Base-by-base conservation (phyloP, 2,888 invertebrate species). In the Carpatolechia fugitivella region DNA sequence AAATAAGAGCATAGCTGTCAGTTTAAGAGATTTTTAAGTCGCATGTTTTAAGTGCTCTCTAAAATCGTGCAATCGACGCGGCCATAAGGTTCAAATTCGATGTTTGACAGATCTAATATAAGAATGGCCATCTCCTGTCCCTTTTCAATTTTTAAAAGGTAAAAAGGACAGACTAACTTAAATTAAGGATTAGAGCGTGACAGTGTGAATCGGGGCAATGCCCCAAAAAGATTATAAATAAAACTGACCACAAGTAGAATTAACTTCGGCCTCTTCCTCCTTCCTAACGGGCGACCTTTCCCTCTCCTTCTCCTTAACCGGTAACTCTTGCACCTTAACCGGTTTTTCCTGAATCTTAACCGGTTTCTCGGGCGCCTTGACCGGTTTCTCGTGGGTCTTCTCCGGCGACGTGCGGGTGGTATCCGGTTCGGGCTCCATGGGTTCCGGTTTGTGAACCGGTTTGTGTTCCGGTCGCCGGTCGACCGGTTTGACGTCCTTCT, bases 161-260 rank as follows among this genome's bases (percentile, higher is more conserved):
- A n/a, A n/a, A n/a, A n/a, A n/a, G n/a, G n/a, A n/a, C n/a, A n/a
- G n/a, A n/a, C n/a, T n/a, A n/a, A n/a, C n/a, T n/a, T n/a, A n/a
- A n/a, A n/a, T n/a, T n/a, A n/a, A n/a, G n/a, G n/a, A n/a, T n/a
- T n/a, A n/a, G n/a, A n/a, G n/a, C n/a, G n/a, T n/a, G n/a, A n/a
- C n/a, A n/a, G n/a, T n/a, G n/a, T n/a, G n/a, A n/a, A n/a, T n/a
- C n/a, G n/a, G n/a, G n/a, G n/a, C n/a, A n/a, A n/a, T n/a, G n/a
- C n/a, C n/a, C n/a, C n/a, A n/a, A n/a, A n/a, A n/a, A n/a, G n/a
- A n/a, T n/a, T n/a, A n/a, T n/a, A n/a, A n/a, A n/a, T n/a, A 20
- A 6, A 11, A 74, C 80, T 78, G 24, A 84, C 87, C 87, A 69
- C 85, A 83, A 52, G 86, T 88, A 55, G 87, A 88, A 55, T 88